A percentile compares a stretch with the other conserved stretches of the same genome.
phyloP scores from a whole-genome alignment of 2,113 vertebrate species.

The Lepus europaeus region DNA sequence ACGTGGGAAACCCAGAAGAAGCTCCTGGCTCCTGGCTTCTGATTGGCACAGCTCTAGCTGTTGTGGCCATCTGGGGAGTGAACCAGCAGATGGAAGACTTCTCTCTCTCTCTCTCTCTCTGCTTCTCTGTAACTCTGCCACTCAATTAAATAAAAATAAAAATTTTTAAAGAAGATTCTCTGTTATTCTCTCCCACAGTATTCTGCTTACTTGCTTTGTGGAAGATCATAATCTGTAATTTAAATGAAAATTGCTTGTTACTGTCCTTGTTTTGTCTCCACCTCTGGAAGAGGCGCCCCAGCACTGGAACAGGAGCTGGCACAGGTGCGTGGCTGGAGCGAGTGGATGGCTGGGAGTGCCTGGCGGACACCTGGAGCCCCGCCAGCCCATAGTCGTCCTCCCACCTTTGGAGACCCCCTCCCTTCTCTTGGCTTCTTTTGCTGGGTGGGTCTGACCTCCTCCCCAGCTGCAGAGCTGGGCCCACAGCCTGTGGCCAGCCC shows the following conservation, averaged over 20 bases:
- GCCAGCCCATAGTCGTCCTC: background rate
- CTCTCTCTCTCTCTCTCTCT: too few relatives aligned
- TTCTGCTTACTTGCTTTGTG: background rate
- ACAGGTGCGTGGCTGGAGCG: background rate
- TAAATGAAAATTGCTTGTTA: background rate
- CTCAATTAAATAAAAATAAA: too few relatives aligned
- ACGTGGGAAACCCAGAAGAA: too few relatives aligned
- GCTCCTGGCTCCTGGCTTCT: too few relatives aligned
- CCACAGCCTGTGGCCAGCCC: background rate
- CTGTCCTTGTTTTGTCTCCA: conserved; percentile 7
- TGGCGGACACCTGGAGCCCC: background rate
- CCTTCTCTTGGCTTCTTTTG: background rate
- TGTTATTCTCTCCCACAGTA: background rate
- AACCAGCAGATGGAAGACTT: too few relatives aligned
- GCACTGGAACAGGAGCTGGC: background rate
- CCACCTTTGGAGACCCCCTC: background rate
- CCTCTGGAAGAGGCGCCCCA: background rate
- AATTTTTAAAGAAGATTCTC: too few relatives aligned
- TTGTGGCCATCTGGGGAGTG: too few relatives aligned
- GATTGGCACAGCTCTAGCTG: too few relatives aligned
- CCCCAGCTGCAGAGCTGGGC: background rate
- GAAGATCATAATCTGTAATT: conserved; percentile 34
- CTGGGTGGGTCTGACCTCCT: background rate
- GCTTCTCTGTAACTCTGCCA: too few relatives aligned
- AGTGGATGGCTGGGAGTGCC: background rate